Base-by-base conservation (phyloP, 2,113 vertebrate genomes). In the human region DNA sequence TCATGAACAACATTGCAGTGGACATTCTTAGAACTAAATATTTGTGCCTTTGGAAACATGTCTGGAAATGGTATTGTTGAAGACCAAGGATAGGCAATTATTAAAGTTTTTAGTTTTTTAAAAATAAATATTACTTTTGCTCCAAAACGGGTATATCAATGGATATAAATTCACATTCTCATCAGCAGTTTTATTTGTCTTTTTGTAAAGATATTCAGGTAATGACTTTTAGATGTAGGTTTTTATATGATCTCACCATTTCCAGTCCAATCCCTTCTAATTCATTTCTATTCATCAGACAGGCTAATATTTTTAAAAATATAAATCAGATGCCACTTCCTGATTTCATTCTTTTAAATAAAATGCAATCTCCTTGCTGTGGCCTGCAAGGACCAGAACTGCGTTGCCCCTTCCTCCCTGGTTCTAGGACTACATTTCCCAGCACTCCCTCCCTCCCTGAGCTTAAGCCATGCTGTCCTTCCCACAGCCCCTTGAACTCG, bases 351-450 rank as follows among this genome's bases (percentile, higher is more conserved):
- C 9, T 48, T 85, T 43, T 61, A 6, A 45, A 38, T 40, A 66
- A 73, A 70, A 59, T 3, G 17, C 0, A 20, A 5, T 70, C 10
- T 32, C 18, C 43, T 64, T 38, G 59, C 66, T 35, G 45, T 32
- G 43, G 43, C 20, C 57, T 2, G 1, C 7, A 2, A 27, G 43
- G n/a, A 9, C 2, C 0, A 1, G 13, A 48, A 5, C 14, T 4
- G 2, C n/a, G 5, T 2, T 18, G 45, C 7, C 55, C 17, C 32
- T 12, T 38, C 30, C 11, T 48, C 2, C 23, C 6, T 48, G 4
- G 23, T 6, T 52, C 48, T 16, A 14, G 45, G 18, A 16, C 5
- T 22, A 1, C 2, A 5, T 22, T 76, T 52, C 30, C 0, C 12
- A 55, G 40, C 23, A 5, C 3, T 35, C 12, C 52, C n/a, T 81